Base-by-base conservation (phyloP, 2,113 vertebrate species). In the Gnathonemus echidnorhynchus region DNA sequence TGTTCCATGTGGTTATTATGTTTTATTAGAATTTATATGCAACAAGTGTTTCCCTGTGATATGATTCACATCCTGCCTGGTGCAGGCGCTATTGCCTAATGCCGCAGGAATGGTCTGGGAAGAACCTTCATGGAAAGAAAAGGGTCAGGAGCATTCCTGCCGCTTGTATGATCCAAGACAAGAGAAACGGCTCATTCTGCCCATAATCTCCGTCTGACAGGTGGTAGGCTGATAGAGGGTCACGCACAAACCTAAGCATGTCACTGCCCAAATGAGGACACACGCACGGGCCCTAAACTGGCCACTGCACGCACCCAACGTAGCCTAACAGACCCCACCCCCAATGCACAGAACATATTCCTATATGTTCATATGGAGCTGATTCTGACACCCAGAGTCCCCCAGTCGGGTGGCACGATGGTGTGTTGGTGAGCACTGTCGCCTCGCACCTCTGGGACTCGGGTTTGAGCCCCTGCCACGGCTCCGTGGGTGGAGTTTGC, bases 11-110 rank as follows among this genome's bases (percentile, higher is more conserved):
- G 88, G 62, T 89, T 89, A 49, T 74, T 89, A 74, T 49, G 88
- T 50, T 48, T 89, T 74, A 89, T 89, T 27, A 89, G 62, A 74
- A 89, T 89, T 89, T 89, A 89, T 89, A 39, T 49, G 58, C 45
- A 74, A 49, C 88, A 74, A 74, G 66, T 77, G 88, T 89, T 89
- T 89, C 62, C 66, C 88, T 49, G 88, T 42, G 62, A 89, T 77
- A 49, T 89, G 88, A 88, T 46, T 77, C 45, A 50, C 88, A 46
- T 49, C 62, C 42, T 49, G 62, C 62, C 58, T 89, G 66, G 88
- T 49, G 56, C n/a, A 50, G 62, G 88, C 11, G 86, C 48, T 87
- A 39, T 87, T 87, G 86, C 27, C 86, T 87, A 52, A 87, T 87
- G 86, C 48, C 6, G 31, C 5, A 87, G 50, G 86, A 87, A 87